Evolutionary conservation across 2,888 invertebrate genomes (phyloP), one percentile per base, ranked within the genome.

Genomic region (Crematogaster levior): DNA sequence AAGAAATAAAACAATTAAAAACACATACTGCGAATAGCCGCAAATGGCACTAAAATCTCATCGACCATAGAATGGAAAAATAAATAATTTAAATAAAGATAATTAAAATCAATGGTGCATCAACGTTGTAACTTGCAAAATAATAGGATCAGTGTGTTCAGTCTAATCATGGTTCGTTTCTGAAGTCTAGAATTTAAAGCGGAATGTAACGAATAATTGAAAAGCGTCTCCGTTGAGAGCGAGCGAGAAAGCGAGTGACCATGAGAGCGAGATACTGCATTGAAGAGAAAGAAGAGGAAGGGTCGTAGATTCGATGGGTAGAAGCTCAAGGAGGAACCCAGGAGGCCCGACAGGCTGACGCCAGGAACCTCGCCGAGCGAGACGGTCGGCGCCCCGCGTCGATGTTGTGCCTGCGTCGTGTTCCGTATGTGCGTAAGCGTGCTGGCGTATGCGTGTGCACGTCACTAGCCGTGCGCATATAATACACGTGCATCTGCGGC

Each of bases 301-400:
- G 66, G 48, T 60, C 40, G 61, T 60, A 79, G 63, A 82, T 43
- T 82, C 83, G 65, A 83, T 58, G 84, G 83, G 77, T 85, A 81
- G 70, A 77, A 73, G 85, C 70, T 82, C 81, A 85, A 81, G 87
- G 90, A 89, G 89, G 86, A 85, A 89, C 86, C 90, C 85, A 88
- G 91, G 92, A 93, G 92, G 89, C 90, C 93, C 93, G 93, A 92
- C 93, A 91, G 92, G 86, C 93, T 91, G 93, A 93, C 93, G 93
- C 93, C 93, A 93, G 89, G 86, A 91, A 89, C 90, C 92, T 92
- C 92, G 90, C 92, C 90, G 90, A 81, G 89, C 88, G 90, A 90
- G 91, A 90, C 90, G 88, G 37, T 74, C 70, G 82, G 75, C 81
- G 79, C 82, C 80, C 74, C 80, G 79, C 77, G 77, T 80, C 65